Evolutionary conservation across 2,888 invertebrate species (phyloP).

Genomic region (Thumatha senex): DNA sequence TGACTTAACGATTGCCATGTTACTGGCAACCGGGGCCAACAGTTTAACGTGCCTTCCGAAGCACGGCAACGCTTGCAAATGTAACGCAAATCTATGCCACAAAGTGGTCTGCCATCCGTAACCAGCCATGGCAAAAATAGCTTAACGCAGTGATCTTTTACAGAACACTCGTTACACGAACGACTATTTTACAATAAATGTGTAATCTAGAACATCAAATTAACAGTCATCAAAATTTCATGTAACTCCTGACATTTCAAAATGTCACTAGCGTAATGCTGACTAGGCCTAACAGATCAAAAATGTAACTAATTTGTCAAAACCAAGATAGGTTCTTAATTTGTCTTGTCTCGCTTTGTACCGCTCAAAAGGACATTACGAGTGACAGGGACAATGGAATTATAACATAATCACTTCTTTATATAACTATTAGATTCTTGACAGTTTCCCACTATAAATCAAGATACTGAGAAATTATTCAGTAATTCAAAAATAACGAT

Average conservation of each 20-base stretch:
- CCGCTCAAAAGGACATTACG: background rate
- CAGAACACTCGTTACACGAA: too few relatives aligned
- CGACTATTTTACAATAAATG: too few relatives aligned
- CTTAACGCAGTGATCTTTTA: too few relatives aligned
- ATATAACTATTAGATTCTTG: background rate
- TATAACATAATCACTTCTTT: background rate
- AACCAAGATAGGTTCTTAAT: conserved; percentile 4
- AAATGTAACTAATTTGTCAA: conserved; percentile 8
- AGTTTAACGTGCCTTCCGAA: too few relatives aligned
- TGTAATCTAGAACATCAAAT: background rate
- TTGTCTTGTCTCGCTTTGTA: background rate
- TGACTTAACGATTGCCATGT: too few relatives aligned
- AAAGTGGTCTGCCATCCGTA: too few relatives aligned
- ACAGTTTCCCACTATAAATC: background rate
- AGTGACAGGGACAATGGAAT: background rate
- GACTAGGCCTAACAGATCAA: background rate
- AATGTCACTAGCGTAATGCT: conserved; percentile 2
- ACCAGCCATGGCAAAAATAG: too few relatives aligned
- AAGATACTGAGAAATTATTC: too few relatives aligned
- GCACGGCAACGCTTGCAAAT: too few relatives aligned
- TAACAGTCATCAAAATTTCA: background rate
- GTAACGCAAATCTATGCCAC: too few relatives aligned
- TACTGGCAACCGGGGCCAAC: too few relatives aligned
- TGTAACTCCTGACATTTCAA: conserved; percentile 3
- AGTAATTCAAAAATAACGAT: too few relatives aligned